phyloP scores from a whole-genome alignment of 2,888 invertebrate species.

The Chrysodeixis includens region DNA sequence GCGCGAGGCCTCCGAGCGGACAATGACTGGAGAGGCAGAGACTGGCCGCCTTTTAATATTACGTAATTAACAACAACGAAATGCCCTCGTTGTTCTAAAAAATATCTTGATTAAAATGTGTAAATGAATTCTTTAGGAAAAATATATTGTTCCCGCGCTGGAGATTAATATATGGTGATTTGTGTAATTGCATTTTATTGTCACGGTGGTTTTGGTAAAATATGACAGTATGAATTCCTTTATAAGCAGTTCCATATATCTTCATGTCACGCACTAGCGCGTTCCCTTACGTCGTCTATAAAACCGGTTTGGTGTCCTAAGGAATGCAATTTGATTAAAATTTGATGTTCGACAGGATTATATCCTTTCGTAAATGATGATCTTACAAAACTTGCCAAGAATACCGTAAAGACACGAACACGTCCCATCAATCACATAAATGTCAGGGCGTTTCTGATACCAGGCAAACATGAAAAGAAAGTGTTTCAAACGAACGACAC shows the following conservation, averaged over 20 bases:
- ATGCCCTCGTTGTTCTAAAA: slow-evolving; percentile 10
- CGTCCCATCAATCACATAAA: slow-evolving; percentile 46
- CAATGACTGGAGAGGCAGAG: slow-evolving; percentile 25
- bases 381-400: slow-evolving; percentile 1
- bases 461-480: slow-evolving; percentile 45
- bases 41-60: slow-evolving; percentile 26
- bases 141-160: not conserved
- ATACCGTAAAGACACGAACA: slow-evolving; percentile 2
- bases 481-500: slow-evolving; percentile 25
- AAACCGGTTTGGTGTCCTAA: not conserved
- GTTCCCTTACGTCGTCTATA: too few species aligned
- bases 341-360: not conserved
- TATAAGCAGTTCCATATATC: too few species aligned
- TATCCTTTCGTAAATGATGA: not conserved
- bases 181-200: too few species aligned
- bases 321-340: not conserved
- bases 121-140: slow-evolving; percentile 25
- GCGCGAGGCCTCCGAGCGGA: not conserved
- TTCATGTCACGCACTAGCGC: too few species aligned
- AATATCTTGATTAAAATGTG: slow-evolving; percentile 19
- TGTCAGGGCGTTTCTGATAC: slow-evolving; percentile 36
- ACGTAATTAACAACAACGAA: slow-evolving; percentile 35
- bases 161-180: slow-evolving; percentile 7
- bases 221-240: too few species aligned
- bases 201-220: too few species aligned